A percentile compares a stretch with the other conserved stretches of the same genome.
Conservation (phyloP, 2,888 invertebrate species). For the Cephalotes varians region DNA sequence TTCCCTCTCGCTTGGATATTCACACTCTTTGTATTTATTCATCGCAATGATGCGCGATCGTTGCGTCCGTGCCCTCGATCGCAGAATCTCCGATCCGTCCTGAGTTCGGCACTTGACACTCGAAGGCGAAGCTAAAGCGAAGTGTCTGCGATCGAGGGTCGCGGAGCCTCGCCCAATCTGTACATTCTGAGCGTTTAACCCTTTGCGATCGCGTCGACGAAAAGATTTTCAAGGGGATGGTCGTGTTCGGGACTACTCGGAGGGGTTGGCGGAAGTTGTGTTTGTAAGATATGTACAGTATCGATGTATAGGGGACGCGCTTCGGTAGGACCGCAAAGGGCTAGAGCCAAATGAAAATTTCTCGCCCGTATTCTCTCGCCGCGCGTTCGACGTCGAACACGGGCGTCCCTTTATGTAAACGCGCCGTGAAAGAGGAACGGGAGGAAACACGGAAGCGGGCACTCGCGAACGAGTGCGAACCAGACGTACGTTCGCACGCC, state of each 20-base stretch:
- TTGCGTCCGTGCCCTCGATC: constrained; percentile 21
- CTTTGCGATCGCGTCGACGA: constrained; percentile 16
- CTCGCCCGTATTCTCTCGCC: not conserved
- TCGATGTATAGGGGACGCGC: not conserved
- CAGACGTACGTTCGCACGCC: constrained; percentile 24
- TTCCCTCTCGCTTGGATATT: constrained; percentile 48
- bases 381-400: not conserved
- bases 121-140: not conserved
- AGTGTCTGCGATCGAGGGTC: too few species aligned
- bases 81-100: constrained; percentile 22
- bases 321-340: not conserved
- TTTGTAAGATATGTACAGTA: constrained; percentile 17
- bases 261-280: not conserved
- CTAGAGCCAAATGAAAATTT: not conserved
- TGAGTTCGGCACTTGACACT: not conserved
- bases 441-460: not conserved
- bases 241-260: not conserved
- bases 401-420: not conserved
- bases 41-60: not conserved
- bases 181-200: constrained; percentile 4
- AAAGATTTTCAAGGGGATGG: not conserved
- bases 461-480: not conserved
- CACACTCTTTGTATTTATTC: constrained; percentile 59
- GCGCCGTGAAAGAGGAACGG: not conserved
- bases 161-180: not conserved